Base-by-base conservation (phyloP, 1,140 invertebrate species). In the Elymnias hypermnestra region DNA sequence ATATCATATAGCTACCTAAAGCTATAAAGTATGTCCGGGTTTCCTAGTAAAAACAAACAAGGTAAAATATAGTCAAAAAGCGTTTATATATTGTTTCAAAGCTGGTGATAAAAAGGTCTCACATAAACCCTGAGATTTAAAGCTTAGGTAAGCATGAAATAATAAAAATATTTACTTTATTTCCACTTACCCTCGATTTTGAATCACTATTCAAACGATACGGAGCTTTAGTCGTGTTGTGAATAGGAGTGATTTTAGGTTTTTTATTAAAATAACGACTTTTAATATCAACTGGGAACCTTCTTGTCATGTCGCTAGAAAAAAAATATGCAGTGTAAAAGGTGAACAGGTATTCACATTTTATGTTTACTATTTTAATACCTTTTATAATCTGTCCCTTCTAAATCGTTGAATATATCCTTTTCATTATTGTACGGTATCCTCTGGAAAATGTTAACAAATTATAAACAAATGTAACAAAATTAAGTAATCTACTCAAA, bases 251-350 rank as follows among this genome's bases (percentile, higher is more conserved):
- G 2, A n/a, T 39, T 25, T 12, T 9, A 7, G 12, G 33, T 8
- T 41, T 17, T 9, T 22, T 18, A 12, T 5, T 15, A 26, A 49
- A 41, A 15, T 49, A 36, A 36, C 39, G 15, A 26, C 12, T 41
- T 10, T 28, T 26, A n/a, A 31, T 26, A 41, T 41, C 37, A 18
- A 6, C 18, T 6, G 19, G 14, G 9, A 25, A 14, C 41, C 9
- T 33, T 40, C 17, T 18, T 10, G 12, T 21, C 6, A 33, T 9
- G 10, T 33, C 29, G 3, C 13, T 17, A 17, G 8, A 33, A 33
- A 29, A 29, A 14, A 4, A 3, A 29, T 29, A 29, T n/a, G n/a
- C n/a, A n/a, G n/a, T n/a, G n/a, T n/a, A n/a, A n/a, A n/a, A n/a
- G n/a, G n/a, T n/a, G n/a, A n/a, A n/a, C n/a, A n/a, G n/a, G n/a